phyloP scores from a whole-genome alignment of 2,113 vertebrate genomes.

The Tachuris rubrigastra region DNA sequence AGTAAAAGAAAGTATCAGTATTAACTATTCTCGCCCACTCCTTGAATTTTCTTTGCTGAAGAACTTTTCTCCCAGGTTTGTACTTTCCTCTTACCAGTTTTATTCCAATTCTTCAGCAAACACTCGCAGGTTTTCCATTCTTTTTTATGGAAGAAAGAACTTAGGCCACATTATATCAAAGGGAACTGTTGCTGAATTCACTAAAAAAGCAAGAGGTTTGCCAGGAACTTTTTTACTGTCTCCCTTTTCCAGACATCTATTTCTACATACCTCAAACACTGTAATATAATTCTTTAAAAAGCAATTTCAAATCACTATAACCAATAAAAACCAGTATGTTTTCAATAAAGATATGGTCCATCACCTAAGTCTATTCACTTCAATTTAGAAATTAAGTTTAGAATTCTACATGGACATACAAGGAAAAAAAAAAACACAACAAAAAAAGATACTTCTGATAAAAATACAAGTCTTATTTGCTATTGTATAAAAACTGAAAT shows the following conservation, averaged over 20 bases:
- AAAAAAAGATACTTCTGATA: neutral
- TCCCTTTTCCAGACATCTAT: neutral
- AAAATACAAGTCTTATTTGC: neutral
- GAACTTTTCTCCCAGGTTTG: neutral
- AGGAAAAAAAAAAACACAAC: neutral
- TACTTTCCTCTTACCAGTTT: neutral
- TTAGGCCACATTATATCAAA: neutral
- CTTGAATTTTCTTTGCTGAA: neutral
- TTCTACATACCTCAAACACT: neutral
- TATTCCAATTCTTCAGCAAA: neutral
- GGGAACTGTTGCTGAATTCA: neutral
- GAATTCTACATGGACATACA: neutral
- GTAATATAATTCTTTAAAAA: neutral
- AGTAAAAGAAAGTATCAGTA: neutral
- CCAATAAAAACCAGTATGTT: neutral
- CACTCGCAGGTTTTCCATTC: neutral
- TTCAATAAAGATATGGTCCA: neutral
- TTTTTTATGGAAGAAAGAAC: neutral
- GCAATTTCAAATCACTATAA: neutral
- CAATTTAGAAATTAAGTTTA: neutral
- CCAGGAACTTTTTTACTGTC: neutral
- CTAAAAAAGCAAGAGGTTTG: neutral
- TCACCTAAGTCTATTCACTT: neutral
- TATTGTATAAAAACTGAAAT: neutral
- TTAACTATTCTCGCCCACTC: neutral